phyloP scores from a whole-genome alignment of 1,140 invertebrate genomes.

The Bradysia coprophila region DNA sequence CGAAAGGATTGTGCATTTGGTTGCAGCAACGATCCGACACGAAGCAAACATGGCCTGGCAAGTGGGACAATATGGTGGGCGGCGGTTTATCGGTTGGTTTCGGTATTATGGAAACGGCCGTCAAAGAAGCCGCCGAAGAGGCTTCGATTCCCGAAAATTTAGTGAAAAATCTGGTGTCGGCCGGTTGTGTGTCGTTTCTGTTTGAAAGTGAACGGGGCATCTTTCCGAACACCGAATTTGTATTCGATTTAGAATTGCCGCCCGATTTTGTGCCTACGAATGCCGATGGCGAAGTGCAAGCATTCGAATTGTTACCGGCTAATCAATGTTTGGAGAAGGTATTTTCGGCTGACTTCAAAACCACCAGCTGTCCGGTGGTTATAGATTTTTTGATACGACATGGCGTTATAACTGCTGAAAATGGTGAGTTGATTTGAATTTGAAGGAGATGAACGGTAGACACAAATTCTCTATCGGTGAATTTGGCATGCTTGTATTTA shows the following conservation, averaged over 20 bases:
- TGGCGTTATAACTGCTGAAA: conserved; percentile 72
- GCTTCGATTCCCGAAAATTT: conserved; percentile 63
- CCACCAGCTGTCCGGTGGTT: conserved; percentile 75
- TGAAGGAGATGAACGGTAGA: background rate
- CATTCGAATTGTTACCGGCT: conserved; percentile 68
- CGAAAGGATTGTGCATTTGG: conserved; percentile 79
- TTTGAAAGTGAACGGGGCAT: conserved; percentile 83
- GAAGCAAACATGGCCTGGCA: conserved; percentile 89
- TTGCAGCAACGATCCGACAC: conserved; percentile 73
- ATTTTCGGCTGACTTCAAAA: conserved; percentile 72
- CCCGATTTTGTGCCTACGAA: conserved; percentile 75
- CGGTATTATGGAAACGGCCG: conserved; percentile 69
- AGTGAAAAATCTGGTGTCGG: conserved; percentile 53
- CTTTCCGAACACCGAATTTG: conserved; percentile 86
- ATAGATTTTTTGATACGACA: conserved; percentile 84
- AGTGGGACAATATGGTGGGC: conserved; percentile 89
- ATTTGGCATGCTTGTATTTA: no score
- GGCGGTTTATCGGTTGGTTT: conserved; percentile 79
- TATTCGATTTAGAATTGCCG: conserved; percentile 86
- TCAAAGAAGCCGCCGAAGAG: conserved; percentile 88
- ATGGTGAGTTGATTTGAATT: conserved; percentile 37
- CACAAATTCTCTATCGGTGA: no score
- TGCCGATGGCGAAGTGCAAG: conserved; percentile 82
- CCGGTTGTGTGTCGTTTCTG: conserved; percentile 74
- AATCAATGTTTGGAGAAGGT: conserved; percentile 61